phyloP scores from a whole-genome alignment of 2,797 vertebrate species.

The Pantherophis alleghaniensis region DNA sequence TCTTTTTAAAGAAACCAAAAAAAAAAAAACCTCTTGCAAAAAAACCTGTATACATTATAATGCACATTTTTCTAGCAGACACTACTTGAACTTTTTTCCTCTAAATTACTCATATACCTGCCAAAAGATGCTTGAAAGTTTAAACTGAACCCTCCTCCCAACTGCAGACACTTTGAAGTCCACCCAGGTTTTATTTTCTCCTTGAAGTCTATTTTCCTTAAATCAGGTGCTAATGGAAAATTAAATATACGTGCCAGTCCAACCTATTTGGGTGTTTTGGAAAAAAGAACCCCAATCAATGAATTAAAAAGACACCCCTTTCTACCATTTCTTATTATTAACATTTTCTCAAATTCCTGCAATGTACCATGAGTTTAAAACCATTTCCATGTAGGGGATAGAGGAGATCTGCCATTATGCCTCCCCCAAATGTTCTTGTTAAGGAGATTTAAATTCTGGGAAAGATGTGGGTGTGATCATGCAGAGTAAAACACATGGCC shows the following conservation, averaged over 20 bases:
- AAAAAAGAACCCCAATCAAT: neutral
- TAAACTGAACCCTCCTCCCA: neutral
- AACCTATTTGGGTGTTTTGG: neutral
- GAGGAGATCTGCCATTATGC: slow-evolving; percentile 11
- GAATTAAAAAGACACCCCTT: neutral
- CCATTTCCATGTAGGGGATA: neutral
- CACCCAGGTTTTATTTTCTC: neutral
- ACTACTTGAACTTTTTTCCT: neutral
- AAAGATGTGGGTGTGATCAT: neutral
- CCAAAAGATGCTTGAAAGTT: neutral
- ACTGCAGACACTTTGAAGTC: neutral
- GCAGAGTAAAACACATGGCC: slow-evolving; percentile 9
- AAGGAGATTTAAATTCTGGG: slow-evolving; percentile 12
- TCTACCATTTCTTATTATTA: neutral
- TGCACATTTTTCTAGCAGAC: neutral
- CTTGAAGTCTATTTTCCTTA: neutral
- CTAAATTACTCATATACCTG: neutral
- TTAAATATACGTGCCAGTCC: neutral
- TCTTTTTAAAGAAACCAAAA: neutral
- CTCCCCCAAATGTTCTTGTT: slow-evolving; percentile 29
- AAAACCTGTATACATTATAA: neutral
- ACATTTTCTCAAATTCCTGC: neutral
- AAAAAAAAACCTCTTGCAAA: neutral
- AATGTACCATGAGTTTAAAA: neutral
- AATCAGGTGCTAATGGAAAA: neutral